Evolutionary conservation across 2,888 invertebrate species (phyloP).

Genomic region (Andrena praecox): DNA sequence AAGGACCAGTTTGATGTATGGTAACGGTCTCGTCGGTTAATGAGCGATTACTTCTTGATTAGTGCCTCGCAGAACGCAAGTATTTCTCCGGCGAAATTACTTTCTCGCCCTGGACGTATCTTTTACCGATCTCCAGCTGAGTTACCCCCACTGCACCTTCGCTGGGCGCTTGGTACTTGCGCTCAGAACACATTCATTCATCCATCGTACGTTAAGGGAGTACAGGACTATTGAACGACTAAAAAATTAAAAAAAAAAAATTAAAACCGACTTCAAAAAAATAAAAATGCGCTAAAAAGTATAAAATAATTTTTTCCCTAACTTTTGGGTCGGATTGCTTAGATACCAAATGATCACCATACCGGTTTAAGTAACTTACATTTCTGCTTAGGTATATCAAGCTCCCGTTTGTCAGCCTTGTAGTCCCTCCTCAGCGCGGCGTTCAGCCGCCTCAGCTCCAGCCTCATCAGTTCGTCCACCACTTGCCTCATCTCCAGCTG

Average conservation of each 20-base stretch:
- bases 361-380: constrained; percentile 22
- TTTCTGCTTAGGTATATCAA: constrained; percentile 36
- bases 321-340: too few species aligned
- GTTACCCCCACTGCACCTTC: too few species aligned
- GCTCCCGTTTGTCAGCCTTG: constrained; percentile 17
- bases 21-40: constrained; percentile 16
- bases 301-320: too few species aligned
- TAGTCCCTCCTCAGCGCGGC: constrained; percentile 86
- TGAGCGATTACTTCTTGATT: constrained; percentile 25
- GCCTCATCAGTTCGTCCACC: constrained; percentile 89
- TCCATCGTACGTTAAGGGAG: too few species aligned
- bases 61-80: neutral
- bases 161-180: too few species aligned
- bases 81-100: neutral
- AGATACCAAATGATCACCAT: too few species aligned
- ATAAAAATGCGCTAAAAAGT: too few species aligned
- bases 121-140: too few species aligned
- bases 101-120: neutral
- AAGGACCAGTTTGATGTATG: constrained; percentile 14
- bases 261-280: too few species aligned
- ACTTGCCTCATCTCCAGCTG: constrained; percentile 89
- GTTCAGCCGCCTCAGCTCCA: constrained; percentile 86
- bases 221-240: too few species aligned
- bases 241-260: too few species aligned
- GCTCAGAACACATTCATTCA: too few species aligned